A percentile compares a stretch with the other conserved stretches of the same genome.
Evolutionary conservation across 1,140 invertebrate species (phyloP).

Genomic region (Hesperophylax magnus): DNA sequence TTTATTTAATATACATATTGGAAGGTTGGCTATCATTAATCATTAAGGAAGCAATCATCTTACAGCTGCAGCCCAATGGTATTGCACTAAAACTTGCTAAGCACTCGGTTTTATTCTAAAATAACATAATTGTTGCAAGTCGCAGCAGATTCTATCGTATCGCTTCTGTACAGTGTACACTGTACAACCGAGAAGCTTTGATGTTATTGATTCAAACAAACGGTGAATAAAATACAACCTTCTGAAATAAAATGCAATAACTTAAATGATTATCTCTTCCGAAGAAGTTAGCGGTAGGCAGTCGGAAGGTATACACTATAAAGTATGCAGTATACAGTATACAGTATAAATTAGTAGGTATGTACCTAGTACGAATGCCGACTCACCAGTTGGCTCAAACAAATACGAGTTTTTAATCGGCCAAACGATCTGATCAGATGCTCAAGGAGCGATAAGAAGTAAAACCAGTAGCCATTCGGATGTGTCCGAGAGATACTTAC

Average conservation of each 20-base stretch:
- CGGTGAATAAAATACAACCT: slow-evolving; percentile 3
- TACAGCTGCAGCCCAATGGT: too few relatives aligned
- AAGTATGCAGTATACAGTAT: background rate
- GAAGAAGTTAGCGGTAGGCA: background rate
- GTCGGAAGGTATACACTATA: background rate
- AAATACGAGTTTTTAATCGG: slow-evolving; percentile 40
- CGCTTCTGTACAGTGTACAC: too few relatives aligned
- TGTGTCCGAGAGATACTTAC: slow-evolving; percentile 44
- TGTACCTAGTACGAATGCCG: background rate
- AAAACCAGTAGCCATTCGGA: slow-evolving; percentile 52
- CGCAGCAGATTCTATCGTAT: too few relatives aligned
- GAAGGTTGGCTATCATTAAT: too few relatives aligned
- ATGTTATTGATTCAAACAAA: background rate
- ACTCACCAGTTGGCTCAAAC: background rate
- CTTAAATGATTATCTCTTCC: background rate
- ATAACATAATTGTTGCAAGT: too few relatives aligned
- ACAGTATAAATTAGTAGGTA: background rate
- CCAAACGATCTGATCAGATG: slow-evolving; percentile 24
- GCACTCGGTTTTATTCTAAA: too few relatives aligned
- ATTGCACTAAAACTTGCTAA: too few relatives aligned
- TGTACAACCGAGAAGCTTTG: too few relatives aligned
- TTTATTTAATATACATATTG: too few relatives aligned
- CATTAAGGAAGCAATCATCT: too few relatives aligned
- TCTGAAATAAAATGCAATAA: slow-evolving; percentile 3
- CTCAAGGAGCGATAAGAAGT: background rate